A percentile compares a stretch with the other conserved stretches of the same genome.
phyloP scores from a whole-genome alignment of 2,888 invertebrate genomes.

The Encarsia formosa region DNA sequence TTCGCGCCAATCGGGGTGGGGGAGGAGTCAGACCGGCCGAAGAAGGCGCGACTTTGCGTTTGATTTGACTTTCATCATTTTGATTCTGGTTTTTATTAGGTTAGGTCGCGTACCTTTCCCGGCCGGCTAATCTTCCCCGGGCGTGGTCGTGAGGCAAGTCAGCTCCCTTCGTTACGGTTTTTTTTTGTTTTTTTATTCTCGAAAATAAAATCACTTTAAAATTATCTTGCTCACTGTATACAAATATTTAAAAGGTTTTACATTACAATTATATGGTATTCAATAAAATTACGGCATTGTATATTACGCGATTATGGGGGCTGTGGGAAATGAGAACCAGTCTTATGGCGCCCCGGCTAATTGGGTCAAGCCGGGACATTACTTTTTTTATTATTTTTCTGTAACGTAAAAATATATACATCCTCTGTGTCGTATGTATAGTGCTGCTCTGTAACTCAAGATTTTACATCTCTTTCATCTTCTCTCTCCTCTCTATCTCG shows the following conservation, averaged over 20 bases:
- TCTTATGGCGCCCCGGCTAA: slow-evolving; percentile 47
- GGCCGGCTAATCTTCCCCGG: too few species aligned
- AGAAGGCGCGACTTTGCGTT: slow-evolving; percentile 1
- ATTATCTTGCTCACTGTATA: slow-evolving; percentile 45
- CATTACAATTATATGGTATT: slow-evolving; percentile 47
- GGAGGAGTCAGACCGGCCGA: background rate
- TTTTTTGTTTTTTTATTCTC: slow-evolving; percentile 5
- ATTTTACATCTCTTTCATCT: slow-evolving; percentile 48
- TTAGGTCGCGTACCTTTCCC: too few species aligned
- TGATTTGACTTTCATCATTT: slow-evolving; percentile 11
- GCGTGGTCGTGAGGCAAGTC: slow-evolving; percentile 13
- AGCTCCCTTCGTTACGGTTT: slow-evolving; percentile 19
- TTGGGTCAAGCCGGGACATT: slow-evolving; percentile 45
- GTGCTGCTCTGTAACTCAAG: slow-evolving; percentile 54
- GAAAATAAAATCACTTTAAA: slow-evolving; percentile 9
- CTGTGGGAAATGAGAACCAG: slow-evolving; percentile 53
- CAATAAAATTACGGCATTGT: slow-evolving; percentile 46
- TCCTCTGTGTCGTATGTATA: slow-evolving; percentile 52
- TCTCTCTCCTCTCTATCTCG: slow-evolving; percentile 27
- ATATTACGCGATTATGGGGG: slow-evolving; percentile 52
- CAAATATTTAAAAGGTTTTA: slow-evolving; percentile 50
- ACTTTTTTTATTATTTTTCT: too few species aligned
- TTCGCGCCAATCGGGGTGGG: slow-evolving; percentile 3
- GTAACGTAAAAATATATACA: slow-evolving; percentile 53
- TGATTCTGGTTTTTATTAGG: slow-evolving; percentile 10